phyloP scores from a whole-genome alignment of 2,113 vertebrate species.

The Peromyscus californicus region DNA sequence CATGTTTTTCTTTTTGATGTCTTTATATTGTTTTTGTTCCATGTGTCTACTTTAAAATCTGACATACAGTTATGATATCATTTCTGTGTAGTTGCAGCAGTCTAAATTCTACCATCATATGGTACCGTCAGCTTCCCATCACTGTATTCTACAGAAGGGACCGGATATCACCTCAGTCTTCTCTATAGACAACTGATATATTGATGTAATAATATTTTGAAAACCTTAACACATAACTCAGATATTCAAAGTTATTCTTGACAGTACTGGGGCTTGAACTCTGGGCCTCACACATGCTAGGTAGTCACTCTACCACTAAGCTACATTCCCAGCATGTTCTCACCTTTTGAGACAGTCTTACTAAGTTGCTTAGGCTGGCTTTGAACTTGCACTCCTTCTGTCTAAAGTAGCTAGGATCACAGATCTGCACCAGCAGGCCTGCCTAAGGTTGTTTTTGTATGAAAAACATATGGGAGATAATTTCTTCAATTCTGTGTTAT shows the following conservation, averaged over 20 bases:
- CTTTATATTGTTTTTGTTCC: neutral
- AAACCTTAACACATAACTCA: slow-evolving; percentile 8
- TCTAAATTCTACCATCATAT: neutral
- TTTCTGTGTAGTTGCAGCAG: neutral
- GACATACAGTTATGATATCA: neutral
- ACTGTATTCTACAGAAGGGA: neutral
- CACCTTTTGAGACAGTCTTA: neutral
- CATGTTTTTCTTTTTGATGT: slow-evolving; percentile 5
- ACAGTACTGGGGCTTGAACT: neutral
- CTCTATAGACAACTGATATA: neutral
- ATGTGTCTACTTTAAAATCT: neutral
- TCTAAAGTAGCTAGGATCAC: neutral
- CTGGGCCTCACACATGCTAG: too few species aligned
- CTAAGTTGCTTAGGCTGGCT: neutral
- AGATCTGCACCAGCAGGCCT: neutral
- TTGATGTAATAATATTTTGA: neutral
- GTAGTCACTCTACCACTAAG: neutral
- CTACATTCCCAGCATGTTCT: neutral
- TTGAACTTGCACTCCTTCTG: neutral
- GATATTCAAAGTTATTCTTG: neutral
- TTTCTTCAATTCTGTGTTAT: neutral
- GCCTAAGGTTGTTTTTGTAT: neutral
- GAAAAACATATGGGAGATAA: neutral
- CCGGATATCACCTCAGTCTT: neutral
- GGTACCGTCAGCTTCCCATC: neutral